Conservation (phyloP, 2,888 invertebrate species). For the Lampropteryx suffumata region DNA sequence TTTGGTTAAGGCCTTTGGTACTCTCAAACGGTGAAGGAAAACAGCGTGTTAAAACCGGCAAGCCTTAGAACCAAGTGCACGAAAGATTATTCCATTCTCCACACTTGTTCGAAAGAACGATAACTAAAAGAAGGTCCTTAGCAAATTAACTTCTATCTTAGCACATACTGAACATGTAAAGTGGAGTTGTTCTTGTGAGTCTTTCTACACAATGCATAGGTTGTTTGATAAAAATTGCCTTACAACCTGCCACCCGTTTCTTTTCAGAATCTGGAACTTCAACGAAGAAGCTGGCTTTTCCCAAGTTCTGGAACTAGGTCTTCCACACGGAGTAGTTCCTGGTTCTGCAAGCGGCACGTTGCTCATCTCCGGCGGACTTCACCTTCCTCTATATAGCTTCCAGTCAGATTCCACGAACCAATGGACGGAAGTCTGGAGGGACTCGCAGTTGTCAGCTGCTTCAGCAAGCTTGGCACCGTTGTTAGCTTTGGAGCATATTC, state of each 20-base stretch:
- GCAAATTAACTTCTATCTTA: no score
- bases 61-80: no score
- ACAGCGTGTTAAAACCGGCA: no score
- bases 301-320: slow-evolving; percentile 85
- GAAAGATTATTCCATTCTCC: no score
- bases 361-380: slow-evolving; percentile 84
- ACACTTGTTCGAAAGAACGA: no score
- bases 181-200: no score
- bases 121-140: no score
- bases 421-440: slow-evolving; percentile 73
- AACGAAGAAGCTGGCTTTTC: slow-evolving; percentile 88
- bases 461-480: slow-evolving; percentile 83
- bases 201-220: no score
- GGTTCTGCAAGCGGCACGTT: slow-evolving; percentile 85
- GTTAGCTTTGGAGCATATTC: slow-evolving; percentile 80
- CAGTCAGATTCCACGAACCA: slow-evolving; percentile 66
- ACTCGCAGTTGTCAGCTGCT: slow-evolving; percentile 77
- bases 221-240: no score
- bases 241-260: background rate
- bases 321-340: slow-evolving; percentile 85
- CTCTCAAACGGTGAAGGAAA: no score
- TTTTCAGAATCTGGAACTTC: slow-evolving; percentile 86
- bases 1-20: no score
- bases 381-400: slow-evolving; percentile 76
- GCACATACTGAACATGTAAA: no score